A percentile compares a stretch with the other conserved stretches of the same genome.
Evolutionary conservation across 2,797 vertebrate species (phyloP).

Genomic region (Acipenser ruthenus): DNA sequence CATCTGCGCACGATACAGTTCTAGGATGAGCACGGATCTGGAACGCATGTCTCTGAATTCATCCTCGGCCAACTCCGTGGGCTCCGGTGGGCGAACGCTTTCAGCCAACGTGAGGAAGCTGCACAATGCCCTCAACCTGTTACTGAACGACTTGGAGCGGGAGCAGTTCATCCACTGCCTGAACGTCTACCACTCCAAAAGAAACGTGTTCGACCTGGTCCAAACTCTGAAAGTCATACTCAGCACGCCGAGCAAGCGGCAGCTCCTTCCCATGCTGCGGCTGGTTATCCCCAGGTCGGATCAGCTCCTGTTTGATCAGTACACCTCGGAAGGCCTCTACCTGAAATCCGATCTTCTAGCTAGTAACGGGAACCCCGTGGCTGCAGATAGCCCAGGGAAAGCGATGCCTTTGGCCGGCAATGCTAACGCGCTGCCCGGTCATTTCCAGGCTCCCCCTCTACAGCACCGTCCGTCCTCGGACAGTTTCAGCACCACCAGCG

Average conservation of each 20-base stretch:
- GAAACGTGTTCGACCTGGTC: conserved; percentile 95
- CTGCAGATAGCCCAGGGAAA: conserved; percentile 27
- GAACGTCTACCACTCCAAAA: conserved; percentile 87
- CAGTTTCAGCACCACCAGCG: conserved; percentile 62
- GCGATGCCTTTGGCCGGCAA: conserved; percentile 8
- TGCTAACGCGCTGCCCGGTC: conserved; percentile 34
- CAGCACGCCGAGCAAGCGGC: conserved; percentile 80
- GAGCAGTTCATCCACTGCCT: conserved; percentile 95
- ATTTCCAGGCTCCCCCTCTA: conserved; percentile 30
- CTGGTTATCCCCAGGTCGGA: conserved; percentile 91
- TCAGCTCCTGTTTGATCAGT: conserved; percentile 93
- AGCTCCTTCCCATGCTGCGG: conserved; percentile 88
- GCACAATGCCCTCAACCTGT: conserved; percentile 83
- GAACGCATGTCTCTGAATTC: conserved; percentile 75
- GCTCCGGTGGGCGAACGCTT: conserved; percentile 72
- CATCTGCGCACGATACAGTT: conserved; percentile 31
- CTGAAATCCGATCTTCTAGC: conserved; percentile 58
- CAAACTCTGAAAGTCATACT: conserved; percentile 86
- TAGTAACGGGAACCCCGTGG: conserved; percentile 41
- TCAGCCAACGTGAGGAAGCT: conserved; percentile 88
- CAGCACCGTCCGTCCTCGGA: conserved; percentile 51
- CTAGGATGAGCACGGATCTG: conserved; percentile 74
- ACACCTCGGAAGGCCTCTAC: conserved; percentile 89
- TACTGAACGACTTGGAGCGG: conserved; percentile 82
- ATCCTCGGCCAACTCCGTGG: conserved; percentile 59